phyloP scores from a whole-genome alignment of 2,113 vertebrate genomes.

The Abramis brama region DNA sequence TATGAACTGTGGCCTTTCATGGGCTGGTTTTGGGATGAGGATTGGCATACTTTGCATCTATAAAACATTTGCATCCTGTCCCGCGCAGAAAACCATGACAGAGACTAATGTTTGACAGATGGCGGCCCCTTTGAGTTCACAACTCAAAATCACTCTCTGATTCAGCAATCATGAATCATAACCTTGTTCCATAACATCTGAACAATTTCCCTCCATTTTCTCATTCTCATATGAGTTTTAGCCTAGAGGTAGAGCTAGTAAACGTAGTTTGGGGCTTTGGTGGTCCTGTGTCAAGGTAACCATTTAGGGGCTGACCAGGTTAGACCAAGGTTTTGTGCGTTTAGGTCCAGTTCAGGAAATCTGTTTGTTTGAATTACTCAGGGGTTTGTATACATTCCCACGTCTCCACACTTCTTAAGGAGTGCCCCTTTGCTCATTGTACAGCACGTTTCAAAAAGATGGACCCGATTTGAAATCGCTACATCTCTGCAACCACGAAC shows the following conservation, averaged over 20 bases:
- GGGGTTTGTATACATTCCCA: slow-evolving; percentile 40
- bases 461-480: too few species aligned
- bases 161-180: neutral
- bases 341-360: slow-evolving; percentile 27
- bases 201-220: neutral
- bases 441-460: neutral
- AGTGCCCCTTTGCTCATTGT: neutral
- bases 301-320: neutral
- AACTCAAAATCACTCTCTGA: slow-evolving; percentile 31
- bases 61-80: slow-evolving; percentile 27
- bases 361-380: slow-evolving; percentile 44
- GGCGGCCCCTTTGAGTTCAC: slow-evolving; percentile 38
- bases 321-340: slow-evolving; percentile 21
- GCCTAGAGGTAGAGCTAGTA: neutral
- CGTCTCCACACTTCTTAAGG: neutral
- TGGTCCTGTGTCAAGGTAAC: neutral
- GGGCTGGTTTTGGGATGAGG: slow-evolving; percentile 10
- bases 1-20: slow-evolving; percentile 8
- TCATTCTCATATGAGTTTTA: neutral
- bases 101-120: slow-evolving; percentile 55
- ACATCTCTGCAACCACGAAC: too few species aligned
- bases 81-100: slow-evolving; percentile 28
- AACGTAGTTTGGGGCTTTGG: neutral
- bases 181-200: neutral
- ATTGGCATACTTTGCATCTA: slow-evolving; percentile 4